A percentile compares a stretch with the other conserved stretches of the same genome.
phyloP scores from a whole-genome alignment of 2,113 vertebrate species.

The Proterorhinus semilunaris region DNA sequence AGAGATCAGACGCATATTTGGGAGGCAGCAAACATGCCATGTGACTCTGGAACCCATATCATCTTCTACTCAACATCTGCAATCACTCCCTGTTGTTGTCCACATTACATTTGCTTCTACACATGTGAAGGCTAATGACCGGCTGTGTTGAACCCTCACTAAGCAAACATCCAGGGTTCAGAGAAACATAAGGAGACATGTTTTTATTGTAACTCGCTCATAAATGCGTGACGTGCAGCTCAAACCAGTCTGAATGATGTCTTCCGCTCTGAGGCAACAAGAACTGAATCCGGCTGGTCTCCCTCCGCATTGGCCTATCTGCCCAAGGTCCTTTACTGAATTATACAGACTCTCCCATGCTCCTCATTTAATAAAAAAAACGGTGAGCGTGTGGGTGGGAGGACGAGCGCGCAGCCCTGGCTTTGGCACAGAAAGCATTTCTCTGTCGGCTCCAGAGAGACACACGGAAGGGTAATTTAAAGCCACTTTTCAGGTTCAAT shows the following conservation, averaged over 20 bases:
- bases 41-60: not conserved
- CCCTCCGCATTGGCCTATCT: constrained; percentile 23
- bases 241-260: constrained; percentile 46
- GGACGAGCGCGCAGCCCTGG: not conserved
- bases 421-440: constrained; percentile 33
- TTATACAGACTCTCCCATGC: constrained; percentile 39
- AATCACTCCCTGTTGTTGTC: not conserved
- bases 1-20: not conserved
- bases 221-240: constrained; percentile 33
- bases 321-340: constrained; percentile 63
- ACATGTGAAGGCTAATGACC: constrained; percentile 10
- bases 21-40: not conserved
- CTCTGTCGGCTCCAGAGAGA: constrained; percentile 39
- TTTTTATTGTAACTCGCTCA: constrained; percentile 28
- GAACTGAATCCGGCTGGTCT: constrained; percentile 33
- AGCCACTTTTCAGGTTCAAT: constrained; percentile 62
- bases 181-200: constrained; percentile 30
- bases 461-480: constrained; percentile 52
- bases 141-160: constrained; percentile 9
- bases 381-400: constrained; percentile 35
- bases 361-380: constrained; percentile 55
- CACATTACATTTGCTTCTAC: not conserved
- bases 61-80: not conserved
- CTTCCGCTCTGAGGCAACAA: constrained; percentile 43
- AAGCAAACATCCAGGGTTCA: constrained; percentile 1